phyloP scores from a whole-genome alignment of 2,113 vertebrate species.

The Ardeotis arabs region DNA sequence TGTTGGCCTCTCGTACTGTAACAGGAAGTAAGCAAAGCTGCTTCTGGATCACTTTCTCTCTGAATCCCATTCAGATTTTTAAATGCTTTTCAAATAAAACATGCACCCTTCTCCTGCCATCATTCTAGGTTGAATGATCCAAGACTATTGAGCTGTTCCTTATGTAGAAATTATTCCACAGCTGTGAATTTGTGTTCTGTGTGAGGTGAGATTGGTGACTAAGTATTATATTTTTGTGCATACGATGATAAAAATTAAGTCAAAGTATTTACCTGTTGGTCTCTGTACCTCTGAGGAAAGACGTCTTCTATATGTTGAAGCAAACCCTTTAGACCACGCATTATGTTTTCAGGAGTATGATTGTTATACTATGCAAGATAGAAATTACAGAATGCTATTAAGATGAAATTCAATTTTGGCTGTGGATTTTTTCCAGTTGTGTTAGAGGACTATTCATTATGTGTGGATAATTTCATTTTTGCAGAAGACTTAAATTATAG shows the following conservation, averaged over 20 bases:
- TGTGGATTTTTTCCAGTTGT: not conserved
- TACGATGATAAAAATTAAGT: not conserved
- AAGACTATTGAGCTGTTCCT: not conserved
- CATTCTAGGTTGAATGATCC: not conserved
- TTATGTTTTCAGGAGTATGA: not conserved
- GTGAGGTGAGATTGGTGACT: not conserved
- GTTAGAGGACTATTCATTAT: not conserved
- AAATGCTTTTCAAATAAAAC: not conserved
- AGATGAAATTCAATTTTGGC: not conserved
- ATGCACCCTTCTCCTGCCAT: fast-evolving
- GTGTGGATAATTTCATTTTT: not conserved
- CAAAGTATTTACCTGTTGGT: not conserved
- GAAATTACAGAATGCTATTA: not conserved
- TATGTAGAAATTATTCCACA: not conserved
- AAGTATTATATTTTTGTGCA: not conserved
- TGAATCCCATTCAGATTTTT: not conserved
- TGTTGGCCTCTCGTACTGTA: not conserved
- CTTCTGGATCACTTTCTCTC: not conserved
- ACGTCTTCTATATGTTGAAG: not conserved
- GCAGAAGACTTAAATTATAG: not conserved
- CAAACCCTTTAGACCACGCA: not conserved
- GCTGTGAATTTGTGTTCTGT: not conserved
- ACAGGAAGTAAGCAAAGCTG: not conserved
- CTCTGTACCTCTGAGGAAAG: slow-evolving; percentile 30
- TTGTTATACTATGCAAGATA: not conserved